Evolutionary conservation across 2,888 invertebrate species (phyloP), one percentile per base, ranked within the genome.

Genomic region (Neoaliturus tenellus): DNA sequence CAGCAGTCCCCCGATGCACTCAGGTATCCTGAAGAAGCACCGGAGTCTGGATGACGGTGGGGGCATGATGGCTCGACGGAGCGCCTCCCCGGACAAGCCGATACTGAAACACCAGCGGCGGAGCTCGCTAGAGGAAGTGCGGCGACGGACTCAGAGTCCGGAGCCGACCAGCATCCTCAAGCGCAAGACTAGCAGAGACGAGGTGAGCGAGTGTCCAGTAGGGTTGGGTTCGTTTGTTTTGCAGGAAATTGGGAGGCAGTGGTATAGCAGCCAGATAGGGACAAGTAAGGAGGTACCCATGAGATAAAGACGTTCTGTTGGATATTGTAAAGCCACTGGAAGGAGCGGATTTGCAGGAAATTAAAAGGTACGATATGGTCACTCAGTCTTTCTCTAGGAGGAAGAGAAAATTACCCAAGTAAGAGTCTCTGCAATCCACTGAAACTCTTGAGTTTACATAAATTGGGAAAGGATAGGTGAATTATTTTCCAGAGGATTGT

Each of bases 11-110:
- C 39, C 39, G 12, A 8, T 44, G 3, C 17, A 3, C 44, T 95
- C 95, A 90, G 96, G 96, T 69, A 97, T 96, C 89, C 91, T 96
- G 86, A 97, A 96, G 90, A 97, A 96, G 91, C 94, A 96, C 41
- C 94, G 96, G 83, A 96, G 96, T 89, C 91, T 97, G 87, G 96
- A 97, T 87, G 97, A 97, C 89, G 94, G 94, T 31, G 94, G 95
- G 90, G 95, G 95, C 25, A 95, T 95, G 81, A 91, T 94, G 86
- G 91, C 94, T 67, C 92, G 94, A 87, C 92, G 95, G 81, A 95
- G 94, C 82, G 94, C 94, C 87, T 95, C 95, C 85, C 95, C 95
- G 1, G 95, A 95, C 88, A 93, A 92, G 87, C 94, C 95, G 2
- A 95, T 95, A 86, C 90, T 95, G 82, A 95, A 95, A 89, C 62